Evolutionary conservation across 2,797 vertebrate species (phyloP), one percentile per base, ranked within the genome.

Genomic region (Chiloscyllium punctatum): DNA sequence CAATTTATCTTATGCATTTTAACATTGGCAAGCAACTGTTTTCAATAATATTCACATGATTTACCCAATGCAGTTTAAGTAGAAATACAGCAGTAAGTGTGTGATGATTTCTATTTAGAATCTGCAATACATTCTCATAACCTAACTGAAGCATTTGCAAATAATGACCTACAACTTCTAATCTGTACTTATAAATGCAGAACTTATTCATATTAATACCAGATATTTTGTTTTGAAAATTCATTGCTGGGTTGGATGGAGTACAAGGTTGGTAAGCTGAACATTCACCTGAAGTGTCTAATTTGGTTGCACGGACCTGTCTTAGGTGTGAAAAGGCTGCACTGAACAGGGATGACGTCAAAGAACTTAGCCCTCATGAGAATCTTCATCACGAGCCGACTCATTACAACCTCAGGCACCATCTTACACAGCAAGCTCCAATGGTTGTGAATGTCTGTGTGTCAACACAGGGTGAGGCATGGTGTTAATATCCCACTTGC

Each of bases 111-210:
- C 90, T 92, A 27, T 62, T 57, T 62, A 18, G 57, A 53, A 90
- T 90, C 87, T 69, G 18, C n/a, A 92, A 23, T 23, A 68, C 7
- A 69, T 66, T 69, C n/a, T 69, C 62, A 92, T 42, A n/a, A 69
- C 21, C 90, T 91, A 33, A 91, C 33, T 66, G n/a, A 92, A 69
- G 33, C 16, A 92, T 92, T 92, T 92, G 62, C n/a, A 69, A 69
- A 92, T 92, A 42, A 68, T 25, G 62, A 15, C 68, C 9, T 13
- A 11, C 57, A 62, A 13, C 57, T 62, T 62, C 57, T 62, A 62
- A 62, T 62, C 57, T 62, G 7, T 62, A 62, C 8, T 62, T 62
- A 62, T 62, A 62, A 62, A 62, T 62, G 57, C 57, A 62, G 57
- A 62, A 62, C 57, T 62, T 62, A 62, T 62, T 62, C 57, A 62